These are phyloP conservation scores for Drosophila erecta DNA, from an alignment of 1,140 invertebrate genomes.

Conservation along the genomic window DNA sequence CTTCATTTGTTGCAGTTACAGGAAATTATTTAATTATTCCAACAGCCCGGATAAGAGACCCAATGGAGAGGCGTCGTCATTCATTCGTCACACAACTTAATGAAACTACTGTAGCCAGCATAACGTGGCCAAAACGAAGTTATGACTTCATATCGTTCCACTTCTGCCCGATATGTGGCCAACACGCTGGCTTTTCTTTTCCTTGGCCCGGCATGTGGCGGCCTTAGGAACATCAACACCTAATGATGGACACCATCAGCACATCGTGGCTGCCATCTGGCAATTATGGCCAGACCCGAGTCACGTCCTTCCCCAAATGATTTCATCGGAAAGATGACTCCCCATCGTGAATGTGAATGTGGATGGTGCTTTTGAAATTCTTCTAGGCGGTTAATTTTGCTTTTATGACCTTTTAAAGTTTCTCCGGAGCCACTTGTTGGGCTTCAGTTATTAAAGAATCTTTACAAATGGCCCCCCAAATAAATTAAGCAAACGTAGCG, in stretches of 20 bases:
- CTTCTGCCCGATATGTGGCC: conserved; percentile 39
- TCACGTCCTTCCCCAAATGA: conserved; percentile 69
- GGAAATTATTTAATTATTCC: conserved; percentile 72
- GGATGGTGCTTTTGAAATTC: conserved; percentile 20
- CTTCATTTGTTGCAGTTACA: conserved; percentile 60
- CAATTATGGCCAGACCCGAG: conserved; percentile 70
- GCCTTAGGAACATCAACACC: conserved; percentile 60
- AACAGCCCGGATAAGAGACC: conserved; percentile 32
- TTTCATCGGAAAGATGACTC: conserved; percentile 54
- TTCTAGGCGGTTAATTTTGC: conserved; percentile 15
- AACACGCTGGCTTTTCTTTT: conserved; percentile 7
- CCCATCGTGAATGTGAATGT: conserved; percentile 12
- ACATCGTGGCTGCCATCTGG: conserved; percentile 56
- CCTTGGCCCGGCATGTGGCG: conserved; percentile 36
- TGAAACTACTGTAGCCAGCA: conserved; percentile 17
- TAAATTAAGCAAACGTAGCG: conserved; percentile 62
- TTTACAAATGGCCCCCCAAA: conserved; percentile 42
- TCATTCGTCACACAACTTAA: conserved; percentile 46
- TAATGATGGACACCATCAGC: conserved; percentile 66
- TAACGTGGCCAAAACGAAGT: conserved; percentile 32
- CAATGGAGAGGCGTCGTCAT: conserved; percentile 16
- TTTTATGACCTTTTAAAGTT: conserved; percentile 37
- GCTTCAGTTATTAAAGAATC: conserved; percentile 44
- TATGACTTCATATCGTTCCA: conserved; percentile 52
- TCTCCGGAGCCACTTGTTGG: conserved; percentile 29